These are phyloP conservation scores for Nothoprocta pentlandii DNA, from an alignment of 2,113 vertebrate genomes.

Conservation along the genomic window DNA sequence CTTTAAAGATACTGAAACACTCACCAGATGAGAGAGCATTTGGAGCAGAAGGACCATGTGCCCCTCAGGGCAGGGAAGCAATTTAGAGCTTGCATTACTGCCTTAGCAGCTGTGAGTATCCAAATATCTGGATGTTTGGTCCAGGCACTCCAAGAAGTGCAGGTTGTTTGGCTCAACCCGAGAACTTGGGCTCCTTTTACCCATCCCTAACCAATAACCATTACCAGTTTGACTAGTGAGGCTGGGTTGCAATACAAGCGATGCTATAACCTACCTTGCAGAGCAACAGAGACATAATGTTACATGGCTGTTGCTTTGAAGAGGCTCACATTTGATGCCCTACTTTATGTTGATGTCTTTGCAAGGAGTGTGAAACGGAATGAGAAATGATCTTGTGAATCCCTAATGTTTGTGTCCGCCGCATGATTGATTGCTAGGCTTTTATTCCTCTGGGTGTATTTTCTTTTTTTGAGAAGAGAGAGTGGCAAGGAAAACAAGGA, in stretches of 20 bases:
- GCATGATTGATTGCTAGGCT: neutral
- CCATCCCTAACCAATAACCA: neutral
- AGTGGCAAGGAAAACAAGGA: neutral
- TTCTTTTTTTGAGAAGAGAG: neutral
- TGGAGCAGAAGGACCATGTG: neutral
- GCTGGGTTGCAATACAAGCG: neutral
- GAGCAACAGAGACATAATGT: neutral
- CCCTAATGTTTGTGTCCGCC: neutral
- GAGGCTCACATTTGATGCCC: fast-evolving
- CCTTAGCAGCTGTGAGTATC: neutral
- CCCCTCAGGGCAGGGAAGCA: neutral
- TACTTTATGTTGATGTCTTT: neutral
- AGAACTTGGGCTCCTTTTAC: neutral
- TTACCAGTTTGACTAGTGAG: neutral
- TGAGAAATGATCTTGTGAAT: neutral
- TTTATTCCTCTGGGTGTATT: neutral
- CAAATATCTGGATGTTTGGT: neutral
- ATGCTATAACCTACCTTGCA: fast-evolving
- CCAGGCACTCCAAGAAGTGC: neutral
- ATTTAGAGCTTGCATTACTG: neutral
- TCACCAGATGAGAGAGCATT: neutral
- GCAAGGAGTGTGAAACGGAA: neutral
- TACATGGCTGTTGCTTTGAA: neutral
- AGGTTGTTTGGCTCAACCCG: neutral
- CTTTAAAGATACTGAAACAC: neutral